Conservation (phyloP, 2,797 vertebrate species). For the Mormyrus hasselquistii region DNA sequence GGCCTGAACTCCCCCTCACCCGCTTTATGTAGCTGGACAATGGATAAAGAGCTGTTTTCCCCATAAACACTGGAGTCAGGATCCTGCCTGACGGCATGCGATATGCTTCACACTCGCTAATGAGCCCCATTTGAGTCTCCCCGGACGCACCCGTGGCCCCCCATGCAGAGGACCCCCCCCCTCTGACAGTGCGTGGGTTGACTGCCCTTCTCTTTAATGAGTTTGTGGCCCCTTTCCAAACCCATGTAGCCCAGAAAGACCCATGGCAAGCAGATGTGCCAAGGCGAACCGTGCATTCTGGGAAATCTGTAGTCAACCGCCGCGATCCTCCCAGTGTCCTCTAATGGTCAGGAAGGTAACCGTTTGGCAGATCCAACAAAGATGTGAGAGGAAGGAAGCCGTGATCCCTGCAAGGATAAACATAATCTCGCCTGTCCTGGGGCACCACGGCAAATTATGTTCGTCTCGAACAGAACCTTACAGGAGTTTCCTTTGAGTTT, state of each 20-base stretch:
- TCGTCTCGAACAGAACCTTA: neutral
- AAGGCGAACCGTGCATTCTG: neutral
- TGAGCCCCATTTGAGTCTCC: neutral
- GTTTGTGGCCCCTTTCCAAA: neutral
- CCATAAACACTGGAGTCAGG: neutral
- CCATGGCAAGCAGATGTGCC: neutral
- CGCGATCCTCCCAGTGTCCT: neutral
- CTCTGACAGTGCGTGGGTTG: neutral
- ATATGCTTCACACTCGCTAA: neutral
- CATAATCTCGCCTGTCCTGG: conserved; percentile 4
- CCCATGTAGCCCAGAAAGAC: neutral
- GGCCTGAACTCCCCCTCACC: neutral
- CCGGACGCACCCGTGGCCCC: neutral
- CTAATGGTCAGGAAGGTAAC: conserved; percentile 12
- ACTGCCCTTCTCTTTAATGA: neutral
- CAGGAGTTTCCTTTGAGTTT: neutral
- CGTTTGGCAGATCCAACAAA: neutral
- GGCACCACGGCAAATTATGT: conserved; percentile 7
- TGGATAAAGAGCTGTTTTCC: neutral
- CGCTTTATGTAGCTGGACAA: neutral
- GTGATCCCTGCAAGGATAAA: neutral
- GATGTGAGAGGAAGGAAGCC: conserved; percentile 11
- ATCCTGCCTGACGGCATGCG: neutral
- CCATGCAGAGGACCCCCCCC: neutral
- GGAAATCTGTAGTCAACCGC: neutral